Evolutionary conservation across 2,113 vertebrate genomes (phyloP).

Genomic region (Chlorodrepanis virens): DNA sequence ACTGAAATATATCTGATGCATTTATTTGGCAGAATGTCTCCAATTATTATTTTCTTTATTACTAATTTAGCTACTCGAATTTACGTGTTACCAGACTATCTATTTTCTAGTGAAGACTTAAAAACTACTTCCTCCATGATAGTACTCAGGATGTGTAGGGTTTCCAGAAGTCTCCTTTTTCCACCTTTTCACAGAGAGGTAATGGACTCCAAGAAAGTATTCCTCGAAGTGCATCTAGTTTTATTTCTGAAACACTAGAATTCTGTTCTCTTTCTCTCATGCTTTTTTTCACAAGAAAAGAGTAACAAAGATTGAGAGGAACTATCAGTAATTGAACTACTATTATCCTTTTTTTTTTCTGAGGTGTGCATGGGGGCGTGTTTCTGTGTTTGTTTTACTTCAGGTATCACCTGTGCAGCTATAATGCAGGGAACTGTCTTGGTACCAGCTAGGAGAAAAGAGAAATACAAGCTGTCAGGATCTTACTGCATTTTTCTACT

Average conservation of each 20-base stretch:
- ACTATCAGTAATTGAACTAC: not conserved
- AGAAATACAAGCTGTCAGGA: not conserved
- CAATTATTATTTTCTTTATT: not conserved
- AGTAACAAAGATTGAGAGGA: not conserved
- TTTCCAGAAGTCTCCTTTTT: not conserved
- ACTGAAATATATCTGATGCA: not conserved
- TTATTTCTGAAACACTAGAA: not conserved
- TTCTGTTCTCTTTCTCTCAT: not conserved
- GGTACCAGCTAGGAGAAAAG: not conserved
- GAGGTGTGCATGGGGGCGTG: accelerated
- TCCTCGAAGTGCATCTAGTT: not conserved
- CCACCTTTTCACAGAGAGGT: not conserved
- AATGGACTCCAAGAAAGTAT: not conserved
- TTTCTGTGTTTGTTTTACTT: not conserved
- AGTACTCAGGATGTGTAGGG: not conserved
- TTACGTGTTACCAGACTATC: not conserved
- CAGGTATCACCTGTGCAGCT: not conserved
- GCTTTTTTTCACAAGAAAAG: not conserved
- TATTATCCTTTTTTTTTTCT: not conserved
- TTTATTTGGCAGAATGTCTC: not conserved
- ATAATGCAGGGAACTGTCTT: not conserved
- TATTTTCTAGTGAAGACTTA: not conserved
- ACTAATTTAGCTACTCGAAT: not conserved
- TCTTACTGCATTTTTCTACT: not conserved
- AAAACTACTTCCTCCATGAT: not conserved